phyloP scores from a whole-genome alignment of 2,888 invertebrate genomes.

The Kuschelorhynchus macadamiae region DNA sequence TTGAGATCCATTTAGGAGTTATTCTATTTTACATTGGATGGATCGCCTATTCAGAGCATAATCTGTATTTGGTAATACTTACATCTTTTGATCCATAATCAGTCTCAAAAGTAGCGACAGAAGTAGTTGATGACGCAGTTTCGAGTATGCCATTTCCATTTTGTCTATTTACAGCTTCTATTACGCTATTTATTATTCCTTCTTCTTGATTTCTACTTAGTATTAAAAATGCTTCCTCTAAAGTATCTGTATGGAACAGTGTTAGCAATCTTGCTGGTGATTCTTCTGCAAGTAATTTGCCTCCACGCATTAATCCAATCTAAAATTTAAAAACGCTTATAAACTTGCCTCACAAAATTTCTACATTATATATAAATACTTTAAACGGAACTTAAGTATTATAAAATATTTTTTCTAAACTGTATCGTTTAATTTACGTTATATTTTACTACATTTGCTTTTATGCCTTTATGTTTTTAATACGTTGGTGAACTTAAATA shows the following conservation, averaged over 20 bases:
- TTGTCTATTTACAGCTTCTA: slow-evolving; percentile 47
- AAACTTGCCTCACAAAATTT: background rate
- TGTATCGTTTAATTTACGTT: no score
- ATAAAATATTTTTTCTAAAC: no score
- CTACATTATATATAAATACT: no score
- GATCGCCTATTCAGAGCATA: no score
- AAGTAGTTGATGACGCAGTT: slow-evolving; percentile 52
- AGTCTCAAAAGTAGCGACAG: slow-evolving; percentile 55
- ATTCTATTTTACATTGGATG: no score
- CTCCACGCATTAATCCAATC: slow-evolving; percentile 93
- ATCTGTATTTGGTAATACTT: no score
- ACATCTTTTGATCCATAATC: slow-evolving; percentile 59
- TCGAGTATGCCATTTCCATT: slow-evolving; percentile 47
- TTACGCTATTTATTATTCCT: slow-evolving; percentile 58
- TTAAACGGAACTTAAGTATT: no score
- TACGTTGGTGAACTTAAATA: no score
- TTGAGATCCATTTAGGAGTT: no score
- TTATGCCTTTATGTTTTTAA: no score
- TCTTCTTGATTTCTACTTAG: slow-evolving; percentile 78
- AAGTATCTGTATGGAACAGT: slow-evolving; percentile 78
- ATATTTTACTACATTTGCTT: no score
- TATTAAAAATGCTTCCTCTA: slow-evolving; percentile 91
- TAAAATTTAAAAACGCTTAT: slow-evolving; percentile 62
- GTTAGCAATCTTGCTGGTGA: slow-evolving; percentile 81
- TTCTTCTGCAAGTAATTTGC: slow-evolving; percentile 88